Conservation (phyloP, 2,113 vertebrate genomes). For the Sinocyclocheilus grahami region DNA sequence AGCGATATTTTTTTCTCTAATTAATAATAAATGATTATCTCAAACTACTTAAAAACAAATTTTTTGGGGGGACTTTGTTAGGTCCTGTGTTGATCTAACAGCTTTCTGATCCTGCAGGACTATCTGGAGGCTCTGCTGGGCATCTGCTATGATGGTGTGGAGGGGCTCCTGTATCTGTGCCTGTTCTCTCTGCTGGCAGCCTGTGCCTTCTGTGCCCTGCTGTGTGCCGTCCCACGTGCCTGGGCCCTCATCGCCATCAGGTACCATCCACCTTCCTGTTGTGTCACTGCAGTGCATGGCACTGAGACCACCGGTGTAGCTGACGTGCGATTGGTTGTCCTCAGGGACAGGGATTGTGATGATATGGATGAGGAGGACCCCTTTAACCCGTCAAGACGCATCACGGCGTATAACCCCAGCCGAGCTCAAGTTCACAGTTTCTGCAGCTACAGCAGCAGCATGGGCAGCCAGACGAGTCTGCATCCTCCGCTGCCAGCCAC, state of each 20-base stretch:
- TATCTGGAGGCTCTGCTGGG: constrained; percentile 90
- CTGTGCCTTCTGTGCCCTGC: constrained; percentile 83
- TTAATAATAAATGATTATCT: not conserved
- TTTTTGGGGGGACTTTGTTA: too few species aligned
- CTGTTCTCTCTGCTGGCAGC: constrained; percentile 91
- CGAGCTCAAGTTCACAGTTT: constrained; percentile 90
- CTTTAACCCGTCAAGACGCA: constrained; percentile 88
- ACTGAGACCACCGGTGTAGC: not conserved
- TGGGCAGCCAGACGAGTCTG: constrained; percentile 68
- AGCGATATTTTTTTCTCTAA: not conserved
- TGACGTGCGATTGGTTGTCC: constrained; percentile 8
- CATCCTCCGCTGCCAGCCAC: constrained; percentile 77
- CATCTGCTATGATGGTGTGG: constrained; percentile 91
- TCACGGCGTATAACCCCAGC: constrained; percentile 77
- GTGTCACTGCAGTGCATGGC: constrained; percentile 36
- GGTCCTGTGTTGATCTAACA: not conserved
- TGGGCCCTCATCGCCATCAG: constrained; percentile 82
- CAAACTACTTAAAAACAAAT: not conserved
- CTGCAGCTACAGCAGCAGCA: constrained; percentile 93
- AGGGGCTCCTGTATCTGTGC: constrained; percentile 90
- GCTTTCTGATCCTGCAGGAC: constrained; percentile 74
- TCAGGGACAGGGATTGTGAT: constrained; percentile 85
- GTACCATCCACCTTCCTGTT: constrained; percentile 64
- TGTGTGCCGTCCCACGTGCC: constrained; percentile 78
- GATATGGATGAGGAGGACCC: constrained; percentile 94